phyloP scores from a whole-genome alignment of 2,113 vertebrate genomes.

The Formicarius rufipectus region DNA sequence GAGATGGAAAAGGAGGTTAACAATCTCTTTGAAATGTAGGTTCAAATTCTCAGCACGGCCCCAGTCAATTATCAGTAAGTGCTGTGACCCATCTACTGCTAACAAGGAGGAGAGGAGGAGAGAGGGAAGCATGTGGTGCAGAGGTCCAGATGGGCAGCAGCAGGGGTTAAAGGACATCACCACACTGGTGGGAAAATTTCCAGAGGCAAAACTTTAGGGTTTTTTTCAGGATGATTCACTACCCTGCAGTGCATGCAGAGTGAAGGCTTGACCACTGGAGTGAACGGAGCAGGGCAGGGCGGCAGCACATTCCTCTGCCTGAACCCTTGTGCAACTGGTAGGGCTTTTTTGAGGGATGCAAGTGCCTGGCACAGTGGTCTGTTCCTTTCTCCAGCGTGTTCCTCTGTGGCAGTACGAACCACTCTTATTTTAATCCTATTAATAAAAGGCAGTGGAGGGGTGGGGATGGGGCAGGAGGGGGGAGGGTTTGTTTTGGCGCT shows the following conservation, averaged over 20 bases:
- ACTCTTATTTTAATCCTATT: background rate
- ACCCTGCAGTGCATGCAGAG: rapidly evolving
- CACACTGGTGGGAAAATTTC: background rate
- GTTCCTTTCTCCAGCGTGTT: background rate
- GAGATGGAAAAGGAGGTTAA: constrained; percentile 47
- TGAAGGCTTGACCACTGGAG: background rate
- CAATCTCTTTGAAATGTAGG: constrained; percentile 36
- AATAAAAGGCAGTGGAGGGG: background rate
- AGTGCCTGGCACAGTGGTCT: rapidly evolving
- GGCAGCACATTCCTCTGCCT: background rate
- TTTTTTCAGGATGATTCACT: background rate
- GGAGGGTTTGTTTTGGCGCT: background rate
- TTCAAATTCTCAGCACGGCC: constrained; percentile 5
- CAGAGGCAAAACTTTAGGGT: background rate
- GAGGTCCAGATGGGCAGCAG: background rate
- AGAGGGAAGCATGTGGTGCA: background rate
- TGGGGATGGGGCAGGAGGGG: background rate
- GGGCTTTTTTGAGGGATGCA: background rate
- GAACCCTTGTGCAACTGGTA: background rate
- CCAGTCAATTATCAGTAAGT: constrained; percentile 15
- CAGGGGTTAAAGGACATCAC: background rate
- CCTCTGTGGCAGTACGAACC: background rate
- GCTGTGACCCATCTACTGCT: background rate
- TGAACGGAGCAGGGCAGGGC: background rate
- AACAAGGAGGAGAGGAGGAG: background rate